Conservation (phyloP, 2,113 vertebrate species). For the Heterotilapia buettikoferi region DNA sequence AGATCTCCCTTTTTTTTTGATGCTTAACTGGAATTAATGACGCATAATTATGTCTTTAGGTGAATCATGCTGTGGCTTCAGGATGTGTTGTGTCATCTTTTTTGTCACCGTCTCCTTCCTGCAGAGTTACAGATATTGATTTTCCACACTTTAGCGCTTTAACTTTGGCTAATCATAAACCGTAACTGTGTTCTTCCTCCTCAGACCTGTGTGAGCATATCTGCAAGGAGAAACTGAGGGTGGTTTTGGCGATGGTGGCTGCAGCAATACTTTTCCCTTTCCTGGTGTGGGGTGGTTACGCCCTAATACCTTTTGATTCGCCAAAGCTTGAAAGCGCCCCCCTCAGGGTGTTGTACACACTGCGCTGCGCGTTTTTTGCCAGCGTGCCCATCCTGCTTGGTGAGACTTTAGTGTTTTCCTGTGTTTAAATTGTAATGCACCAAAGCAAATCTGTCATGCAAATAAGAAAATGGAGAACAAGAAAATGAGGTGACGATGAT, state of each 20-base stretch:
- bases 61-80: not conserved
- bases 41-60: not conserved
- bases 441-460: not conserved
- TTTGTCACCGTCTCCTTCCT: not conserved
- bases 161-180: not conserved
- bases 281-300: slow-evolving; percentile 81
- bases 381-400: slow-evolving; percentile 85
- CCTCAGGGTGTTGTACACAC: slow-evolving; percentile 82
- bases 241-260: not conserved
- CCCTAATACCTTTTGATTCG: slow-evolving; percentile 86
- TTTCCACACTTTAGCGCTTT: not conserved
- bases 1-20: not conserved
- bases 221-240: slow-evolving; percentile 32
- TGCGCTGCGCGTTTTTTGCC: slow-evolving; percentile 86
- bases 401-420: slow-evolving; percentile 52
- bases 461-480: not conserved
- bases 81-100: not conserved
- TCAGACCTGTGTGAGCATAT: slow-evolving; percentile 32
- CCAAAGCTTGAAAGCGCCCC: slow-evolving; percentile 75
- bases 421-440: not conserved
- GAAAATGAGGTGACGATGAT: not conserved
- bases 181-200: not conserved
- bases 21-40: not conserved
- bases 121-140: not conserved
- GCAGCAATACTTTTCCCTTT: slow-evolving; percentile 82